Evolutionary conservation across 2,113 vertebrate genomes (phyloP).

Genomic region (Heteronetta atricapilla): DNA sequence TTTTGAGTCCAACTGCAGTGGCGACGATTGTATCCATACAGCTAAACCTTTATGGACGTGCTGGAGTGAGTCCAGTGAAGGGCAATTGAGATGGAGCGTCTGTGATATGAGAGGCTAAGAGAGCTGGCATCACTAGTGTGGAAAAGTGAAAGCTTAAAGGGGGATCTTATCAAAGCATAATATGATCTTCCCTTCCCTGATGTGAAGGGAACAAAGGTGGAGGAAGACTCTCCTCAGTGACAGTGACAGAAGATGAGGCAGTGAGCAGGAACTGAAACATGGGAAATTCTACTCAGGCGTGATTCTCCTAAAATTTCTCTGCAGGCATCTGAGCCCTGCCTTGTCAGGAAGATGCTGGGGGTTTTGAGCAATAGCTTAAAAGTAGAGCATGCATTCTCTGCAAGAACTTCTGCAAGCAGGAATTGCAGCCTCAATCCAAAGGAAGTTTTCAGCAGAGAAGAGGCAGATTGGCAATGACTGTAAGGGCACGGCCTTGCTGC

Average conservation of each 20-base stretch:
- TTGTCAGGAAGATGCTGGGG: not conserved
- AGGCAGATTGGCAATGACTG: not conserved
- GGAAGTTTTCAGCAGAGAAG: not conserved
- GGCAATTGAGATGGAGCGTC: not conserved
- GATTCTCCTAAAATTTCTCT: not conserved
- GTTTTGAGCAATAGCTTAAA: not conserved
- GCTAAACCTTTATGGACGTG: not conserved
- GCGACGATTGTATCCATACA: not conserved
- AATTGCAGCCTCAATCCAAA: not conserved
- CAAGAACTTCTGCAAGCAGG: not conserved
- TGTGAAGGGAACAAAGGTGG: not conserved
- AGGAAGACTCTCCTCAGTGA: not conserved
- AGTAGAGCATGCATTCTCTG: not conserved
- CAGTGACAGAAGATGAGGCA: not conserved
- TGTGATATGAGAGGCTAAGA: not conserved
- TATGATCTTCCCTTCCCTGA: too few species aligned
- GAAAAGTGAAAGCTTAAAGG: not conserved
- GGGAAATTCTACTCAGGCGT: not conserved
- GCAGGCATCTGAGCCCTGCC: not conserved
- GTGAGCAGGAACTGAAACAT: not conserved
- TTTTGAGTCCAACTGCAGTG: not conserved
- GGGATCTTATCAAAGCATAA: not conserved
- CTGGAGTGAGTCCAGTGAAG: not conserved
- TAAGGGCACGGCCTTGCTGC: not conserved
- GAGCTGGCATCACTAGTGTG: not conserved